Base-by-base conservation (phyloP, 2,797 vertebrate species). In the Spheniscus humboldti region DNA sequence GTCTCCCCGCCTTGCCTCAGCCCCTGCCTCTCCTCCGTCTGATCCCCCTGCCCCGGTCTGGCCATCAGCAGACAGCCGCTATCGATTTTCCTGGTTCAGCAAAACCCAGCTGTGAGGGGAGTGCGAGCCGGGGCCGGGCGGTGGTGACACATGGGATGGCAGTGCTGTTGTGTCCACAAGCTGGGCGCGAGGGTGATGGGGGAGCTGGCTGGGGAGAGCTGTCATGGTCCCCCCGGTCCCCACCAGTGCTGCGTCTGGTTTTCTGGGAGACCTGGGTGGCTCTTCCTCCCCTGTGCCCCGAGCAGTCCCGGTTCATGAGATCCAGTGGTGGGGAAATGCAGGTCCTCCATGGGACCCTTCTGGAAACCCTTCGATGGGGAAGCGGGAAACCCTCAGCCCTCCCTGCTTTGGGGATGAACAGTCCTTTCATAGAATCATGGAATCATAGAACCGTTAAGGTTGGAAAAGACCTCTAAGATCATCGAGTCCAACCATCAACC, bases 61-160 rank as follows among this genome's bases (percentile, higher is more conserved):
- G 31, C 90, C 94, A 18, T 45, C n/a, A 68, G 89, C 90, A 96
- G 96, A 95, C 93, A 79, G 91, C 48, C 7, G 2, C 79, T 23
- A 94, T 95, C 39, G 86, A 94, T 96, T 80, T 78, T 30, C 67
- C 75, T 92, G 75, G 12, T 15, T 94, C 89, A 95, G 94, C 95
- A 92, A 6, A 92, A 52, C 28, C 6, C 28, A 6, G 52, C 33
- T 3, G 11, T 1, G 71, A 27, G 48, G 52, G 39, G 33, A 67
- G 69, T 2, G 16, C 1, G 16, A 62, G 53, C 73, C 7, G 3
- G 59, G 59, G 80, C 50, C 2, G 33, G 80, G 67, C 59, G 3
- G 37, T 0, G 39, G 41, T 18, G 81, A 50, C 76, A 52, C 1
- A 3, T 22, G 69, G 0, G 18, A 41, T 18, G 73, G 91, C 67